Percentiles rank a stretch among this genome's conserved stretches.
phyloP scores from a whole-genome alignment of 1,140 invertebrate species.

The Temnothorax longispinosus region DNA sequence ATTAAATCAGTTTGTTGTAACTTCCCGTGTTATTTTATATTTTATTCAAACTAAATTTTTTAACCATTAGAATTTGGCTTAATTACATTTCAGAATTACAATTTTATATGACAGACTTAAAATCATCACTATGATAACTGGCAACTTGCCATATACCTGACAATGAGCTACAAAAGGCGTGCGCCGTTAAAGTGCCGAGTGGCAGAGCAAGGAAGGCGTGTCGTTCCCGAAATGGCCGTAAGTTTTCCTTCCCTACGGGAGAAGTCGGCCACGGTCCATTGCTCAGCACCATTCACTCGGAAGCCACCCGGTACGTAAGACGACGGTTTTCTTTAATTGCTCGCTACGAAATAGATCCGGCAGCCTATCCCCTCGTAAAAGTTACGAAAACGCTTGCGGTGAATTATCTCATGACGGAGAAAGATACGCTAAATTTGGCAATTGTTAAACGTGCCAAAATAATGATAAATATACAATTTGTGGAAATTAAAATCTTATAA shows the following conservation, averaged over 20 bases:
- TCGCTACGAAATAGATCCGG: constrained; percentile 61
- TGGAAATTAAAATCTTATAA: neutral
- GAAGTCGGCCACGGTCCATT: constrained; percentile 65
- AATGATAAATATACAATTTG: neutral
- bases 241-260: constrained; percentile 44
- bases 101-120: constrained; percentile 15
- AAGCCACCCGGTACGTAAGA: constrained; percentile 65
- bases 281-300: constrained; percentile 58
- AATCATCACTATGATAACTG: constrained; percentile 42
- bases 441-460: neutral
- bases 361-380: constrained; percentile 66
- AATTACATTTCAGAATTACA: neutral
- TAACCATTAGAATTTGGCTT: neutral
- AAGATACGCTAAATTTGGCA: neutral
- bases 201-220: constrained; percentile 66
- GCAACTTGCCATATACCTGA: constrained; percentile 21
- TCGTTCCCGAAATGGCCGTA: constrained; percentile 63
- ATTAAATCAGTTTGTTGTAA: neutral
- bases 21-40: neutral
- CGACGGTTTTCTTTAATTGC: constrained; percentile 78
- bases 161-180: neutral
- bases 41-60: neutral
- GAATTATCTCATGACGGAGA: constrained; percentile 25
- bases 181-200: constrained; percentile 67
- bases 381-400: constrained; percentile 45